Evolutionary conservation across 2,888 invertebrate species (phyloP).

Genomic region (Tinea pellionella): DNA sequence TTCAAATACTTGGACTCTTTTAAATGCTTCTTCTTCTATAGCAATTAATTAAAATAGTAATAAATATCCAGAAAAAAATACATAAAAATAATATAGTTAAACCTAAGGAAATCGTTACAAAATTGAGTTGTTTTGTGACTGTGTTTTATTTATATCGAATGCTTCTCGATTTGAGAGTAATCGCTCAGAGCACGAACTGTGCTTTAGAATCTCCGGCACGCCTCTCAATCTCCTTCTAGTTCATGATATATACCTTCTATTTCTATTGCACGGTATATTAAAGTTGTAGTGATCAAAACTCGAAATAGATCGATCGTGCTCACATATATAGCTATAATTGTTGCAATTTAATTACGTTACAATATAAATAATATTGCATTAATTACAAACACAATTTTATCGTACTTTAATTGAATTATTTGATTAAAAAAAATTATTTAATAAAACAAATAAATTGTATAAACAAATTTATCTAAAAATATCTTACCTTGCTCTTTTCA

Average conservation of each 20-base stretch:
- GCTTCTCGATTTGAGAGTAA: constrained; percentile 14
- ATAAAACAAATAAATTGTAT: too few species aligned
- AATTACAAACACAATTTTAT: too few species aligned
- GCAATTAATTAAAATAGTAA: neutral
- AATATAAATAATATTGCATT: too few species aligned
- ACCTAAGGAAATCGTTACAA: neutral
- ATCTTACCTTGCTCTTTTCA: neutral
- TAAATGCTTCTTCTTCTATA: too few species aligned
- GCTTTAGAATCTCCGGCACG: constrained; percentile 6
- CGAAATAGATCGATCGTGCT: neutral
- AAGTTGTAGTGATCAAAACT: neutral
- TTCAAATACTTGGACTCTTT: too few species aligned
- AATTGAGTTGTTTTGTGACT: constrained; percentile 2
- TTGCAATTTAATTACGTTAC: too few species aligned
- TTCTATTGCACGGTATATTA: neutral
- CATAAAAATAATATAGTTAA: neutral
- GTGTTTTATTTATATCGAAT: neutral
- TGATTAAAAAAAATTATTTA: too few species aligned
- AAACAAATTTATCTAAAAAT: neutral
- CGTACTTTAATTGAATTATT: too few species aligned
- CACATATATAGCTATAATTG: too few species aligned
- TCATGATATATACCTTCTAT: neutral
- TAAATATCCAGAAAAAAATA: neutral
- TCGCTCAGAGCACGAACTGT: constrained; percentile 9
- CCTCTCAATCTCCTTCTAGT: constrained; percentile 9